Evolutionary conservation across 2,113 vertebrate genomes (phyloP).

Genomic region (Corvus moneduloides): DNA sequence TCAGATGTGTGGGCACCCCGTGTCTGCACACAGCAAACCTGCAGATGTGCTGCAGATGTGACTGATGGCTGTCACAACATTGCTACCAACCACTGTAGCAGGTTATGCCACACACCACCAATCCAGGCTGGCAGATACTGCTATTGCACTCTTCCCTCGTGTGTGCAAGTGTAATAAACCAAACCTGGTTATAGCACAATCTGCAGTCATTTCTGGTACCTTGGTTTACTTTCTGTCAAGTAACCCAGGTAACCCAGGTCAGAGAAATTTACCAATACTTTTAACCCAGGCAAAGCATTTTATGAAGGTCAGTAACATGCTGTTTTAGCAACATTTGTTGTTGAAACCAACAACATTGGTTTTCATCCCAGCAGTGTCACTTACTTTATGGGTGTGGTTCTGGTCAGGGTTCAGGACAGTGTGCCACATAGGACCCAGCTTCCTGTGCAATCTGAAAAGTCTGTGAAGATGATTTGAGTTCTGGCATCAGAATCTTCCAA

Average conservation of each 20-base stretch:
- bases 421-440: accelerated
- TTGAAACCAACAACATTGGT: neutral
- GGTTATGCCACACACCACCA: neutral
- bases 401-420: neutral
- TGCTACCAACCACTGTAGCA: neutral
- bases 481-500: neutral
- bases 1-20: neutral
- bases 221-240: neutral
- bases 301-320: neutral
- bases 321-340: neutral
- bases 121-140: neutral
- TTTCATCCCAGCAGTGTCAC: neutral
- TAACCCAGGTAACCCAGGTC: neutral
- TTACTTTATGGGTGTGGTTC: neutral
- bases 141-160: neutral
- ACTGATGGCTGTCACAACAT: neutral
- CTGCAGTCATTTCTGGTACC: neutral
- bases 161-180: neutral
- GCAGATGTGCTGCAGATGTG: accelerated
- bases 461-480: neutral
- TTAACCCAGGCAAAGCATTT: neutral
- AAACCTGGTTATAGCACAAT: neutral
- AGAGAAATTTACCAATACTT: neutral
- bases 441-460: neutral
- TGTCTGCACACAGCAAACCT: neutral